These are phyloP conservation scores for Biston betularia DNA, from an alignment of 2,888 invertebrate species.

Conservation along the genomic window DNA sequence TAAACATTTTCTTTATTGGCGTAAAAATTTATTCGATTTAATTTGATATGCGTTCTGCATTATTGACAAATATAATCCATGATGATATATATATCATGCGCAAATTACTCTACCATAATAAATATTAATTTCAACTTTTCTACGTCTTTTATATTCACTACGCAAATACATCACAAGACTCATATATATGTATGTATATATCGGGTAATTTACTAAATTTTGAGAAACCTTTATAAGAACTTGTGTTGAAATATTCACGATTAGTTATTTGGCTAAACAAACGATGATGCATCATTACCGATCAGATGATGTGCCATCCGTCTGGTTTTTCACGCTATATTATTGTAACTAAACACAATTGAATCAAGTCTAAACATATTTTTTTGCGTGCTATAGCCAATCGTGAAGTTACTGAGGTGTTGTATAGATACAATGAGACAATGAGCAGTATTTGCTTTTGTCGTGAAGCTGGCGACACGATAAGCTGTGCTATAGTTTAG, in stretches of 20 bases:
- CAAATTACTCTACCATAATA: too few relatives aligned
- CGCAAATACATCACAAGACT: too few relatives aligned
- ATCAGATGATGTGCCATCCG: constrained; percentile 11
- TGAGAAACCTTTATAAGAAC: background rate
- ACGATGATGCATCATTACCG: constrained; percentile 21
- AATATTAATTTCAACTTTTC: too few relatives aligned
- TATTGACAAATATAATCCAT: too few relatives aligned
- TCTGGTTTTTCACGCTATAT: background rate
- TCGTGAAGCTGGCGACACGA: constrained; percentile 61
- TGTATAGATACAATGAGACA: background rate
- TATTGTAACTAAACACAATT: background rate
- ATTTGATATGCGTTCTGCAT: too few relatives aligned
- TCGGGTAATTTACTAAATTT: background rate
- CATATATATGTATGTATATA: too few relatives aligned
- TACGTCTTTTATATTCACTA: too few relatives aligned
- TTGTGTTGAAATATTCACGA: constrained; percentile 3
- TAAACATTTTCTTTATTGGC: too few relatives aligned
- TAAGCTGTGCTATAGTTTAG: constrained; percentile 46
- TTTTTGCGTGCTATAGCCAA: background rate
- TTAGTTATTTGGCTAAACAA: background rate
- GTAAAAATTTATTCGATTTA: too few relatives aligned
- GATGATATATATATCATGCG: too few relatives aligned
- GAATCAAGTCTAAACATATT: background rate
- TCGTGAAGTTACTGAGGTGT: background rate
- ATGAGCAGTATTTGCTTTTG: constrained; percentile 29